Evolutionary conservation across 1,140 invertebrate genomes (phyloP).

Genomic region (Stenopsyche tienmushanensis): DNA sequence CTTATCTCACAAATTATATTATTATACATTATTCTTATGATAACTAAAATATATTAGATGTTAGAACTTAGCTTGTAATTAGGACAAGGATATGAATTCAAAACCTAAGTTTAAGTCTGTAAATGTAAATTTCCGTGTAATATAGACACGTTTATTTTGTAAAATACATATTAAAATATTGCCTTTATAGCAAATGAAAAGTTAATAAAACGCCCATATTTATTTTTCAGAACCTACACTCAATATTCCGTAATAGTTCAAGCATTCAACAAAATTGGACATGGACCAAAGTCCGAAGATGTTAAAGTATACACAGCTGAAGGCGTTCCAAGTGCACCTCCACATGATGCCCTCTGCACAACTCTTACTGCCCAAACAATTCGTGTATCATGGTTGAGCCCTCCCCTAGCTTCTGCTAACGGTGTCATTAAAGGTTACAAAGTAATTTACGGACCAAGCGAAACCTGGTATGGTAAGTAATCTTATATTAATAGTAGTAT

Average conservation of each 20-base stretch:
- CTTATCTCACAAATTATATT: no score
- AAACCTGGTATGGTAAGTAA: constrained; percentile 84
- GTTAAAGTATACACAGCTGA: constrained; percentile 89
- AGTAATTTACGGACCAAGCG: constrained; percentile 90
- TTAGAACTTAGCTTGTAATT: no score
- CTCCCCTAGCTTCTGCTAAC: constrained; percentile 85
- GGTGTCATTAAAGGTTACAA: constrained; percentile 96
- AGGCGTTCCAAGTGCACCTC: constrained; percentile 90
- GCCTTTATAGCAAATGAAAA: no score
- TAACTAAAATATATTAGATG: no score
- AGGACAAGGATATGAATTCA: no score
- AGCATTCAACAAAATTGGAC: constrained; percentile 92
- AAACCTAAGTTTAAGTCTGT: no score
- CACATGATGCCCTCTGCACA: constrained; percentile 87
- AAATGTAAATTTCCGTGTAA: no score
- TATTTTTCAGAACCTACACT: constrained; percentile 75
- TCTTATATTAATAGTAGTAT: constrained; percentile 5
- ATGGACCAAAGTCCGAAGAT: constrained; percentile 87
- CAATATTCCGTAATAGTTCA: constrained; percentile 94
- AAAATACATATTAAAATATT: no score
- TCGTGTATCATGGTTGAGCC: constrained; percentile 89
- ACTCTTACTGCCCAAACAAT: constrained; percentile 92
- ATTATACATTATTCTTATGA: no score
- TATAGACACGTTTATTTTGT: no score
- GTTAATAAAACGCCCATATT: no score